Conservation (phyloP, 2,797 vertebrate species). For the Dermochelys coriacea region DNA sequence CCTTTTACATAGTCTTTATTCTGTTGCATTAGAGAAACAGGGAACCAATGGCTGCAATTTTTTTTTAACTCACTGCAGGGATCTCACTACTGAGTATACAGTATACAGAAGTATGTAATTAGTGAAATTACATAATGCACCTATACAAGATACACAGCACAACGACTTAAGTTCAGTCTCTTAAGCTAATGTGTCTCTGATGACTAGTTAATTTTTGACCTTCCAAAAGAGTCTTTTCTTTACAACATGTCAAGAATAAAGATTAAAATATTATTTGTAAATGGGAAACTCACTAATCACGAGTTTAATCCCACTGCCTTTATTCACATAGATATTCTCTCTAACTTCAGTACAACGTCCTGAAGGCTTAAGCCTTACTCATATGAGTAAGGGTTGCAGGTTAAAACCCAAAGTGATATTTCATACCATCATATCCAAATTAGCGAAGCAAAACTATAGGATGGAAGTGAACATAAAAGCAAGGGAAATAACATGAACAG, state of each 20-base stretch:
- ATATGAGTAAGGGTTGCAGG: not conserved
- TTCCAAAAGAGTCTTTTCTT: not conserved
- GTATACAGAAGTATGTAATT: accelerated
- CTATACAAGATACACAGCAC: accelerated
- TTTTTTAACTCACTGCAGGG: accelerated
- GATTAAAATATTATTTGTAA: not conserved
- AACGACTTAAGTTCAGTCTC: not conserved
- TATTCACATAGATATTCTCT: not conserved
- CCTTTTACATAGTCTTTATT: not conserved
- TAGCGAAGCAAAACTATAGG: not conserved
- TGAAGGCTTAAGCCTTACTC: not conserved
- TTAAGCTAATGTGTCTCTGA: accelerated
- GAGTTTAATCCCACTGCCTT: not conserved
- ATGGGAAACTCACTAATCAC: not conserved
- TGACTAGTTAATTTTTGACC: not conserved
- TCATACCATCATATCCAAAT: not conserved
- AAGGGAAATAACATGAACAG: constrained; percentile 26
- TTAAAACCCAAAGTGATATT: not conserved
- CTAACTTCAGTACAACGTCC: not conserved
- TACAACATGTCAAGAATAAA: accelerated
- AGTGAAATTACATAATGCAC: accelerated
- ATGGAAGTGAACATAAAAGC: constrained; percentile 38
- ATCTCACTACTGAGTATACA: not conserved
- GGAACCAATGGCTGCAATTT: not conserved
- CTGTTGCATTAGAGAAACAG: not conserved